Conservation (phyloP, 2,113 vertebrate genomes). For the Corythornis madagascariensis region DNA sequence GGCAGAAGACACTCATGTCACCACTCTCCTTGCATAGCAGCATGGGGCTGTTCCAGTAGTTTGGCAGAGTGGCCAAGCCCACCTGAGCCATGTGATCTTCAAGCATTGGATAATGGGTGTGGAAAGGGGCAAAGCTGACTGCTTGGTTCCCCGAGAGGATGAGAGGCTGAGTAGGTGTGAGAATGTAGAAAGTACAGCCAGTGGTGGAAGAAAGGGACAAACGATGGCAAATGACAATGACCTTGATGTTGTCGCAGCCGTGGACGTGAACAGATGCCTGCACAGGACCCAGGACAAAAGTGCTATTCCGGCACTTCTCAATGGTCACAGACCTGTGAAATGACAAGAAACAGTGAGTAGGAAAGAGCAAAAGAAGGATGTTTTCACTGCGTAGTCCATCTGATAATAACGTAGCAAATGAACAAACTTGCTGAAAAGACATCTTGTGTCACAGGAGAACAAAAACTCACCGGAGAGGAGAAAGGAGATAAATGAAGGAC, state of each 20-base stretch:
- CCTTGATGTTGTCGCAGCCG: slow-evolving; percentile 84
- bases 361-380: neutral
- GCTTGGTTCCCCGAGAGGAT: slow-evolving; percentile 87
- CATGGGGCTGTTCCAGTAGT: slow-evolving; percentile 89
- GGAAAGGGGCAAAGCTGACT: slow-evolving; percentile 89
- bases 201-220: slow-evolving; percentile 82
- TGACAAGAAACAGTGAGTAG: neutral
- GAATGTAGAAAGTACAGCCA: slow-evolving; percentile 79
- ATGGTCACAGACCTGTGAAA: slow-evolving; percentile 86
- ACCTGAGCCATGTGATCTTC: slow-evolving; percentile 96
- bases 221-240: slow-evolving; percentile 85
- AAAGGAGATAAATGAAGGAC: slow-evolving; percentile 94
- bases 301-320: slow-evolving; percentile 91
- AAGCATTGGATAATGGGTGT: slow-evolving; percentile 91
- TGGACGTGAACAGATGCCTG: slow-evolving; percentile 87
- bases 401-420: neutral
- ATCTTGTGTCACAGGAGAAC: neutral
- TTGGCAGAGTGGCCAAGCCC: slow-evolving; percentile 93
- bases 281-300: slow-evolving; percentile 90
- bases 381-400: neutral
- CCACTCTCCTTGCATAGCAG: slow-evolving; percentile 81
- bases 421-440: neutral
- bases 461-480: slow-evolving; percentile 86
- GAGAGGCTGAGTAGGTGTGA: slow-evolving; percentile 89
- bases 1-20: slow-evolving; percentile 71